Conservation (phyloP, 2,797 vertebrate species). For the Meda fulgida region DNA sequence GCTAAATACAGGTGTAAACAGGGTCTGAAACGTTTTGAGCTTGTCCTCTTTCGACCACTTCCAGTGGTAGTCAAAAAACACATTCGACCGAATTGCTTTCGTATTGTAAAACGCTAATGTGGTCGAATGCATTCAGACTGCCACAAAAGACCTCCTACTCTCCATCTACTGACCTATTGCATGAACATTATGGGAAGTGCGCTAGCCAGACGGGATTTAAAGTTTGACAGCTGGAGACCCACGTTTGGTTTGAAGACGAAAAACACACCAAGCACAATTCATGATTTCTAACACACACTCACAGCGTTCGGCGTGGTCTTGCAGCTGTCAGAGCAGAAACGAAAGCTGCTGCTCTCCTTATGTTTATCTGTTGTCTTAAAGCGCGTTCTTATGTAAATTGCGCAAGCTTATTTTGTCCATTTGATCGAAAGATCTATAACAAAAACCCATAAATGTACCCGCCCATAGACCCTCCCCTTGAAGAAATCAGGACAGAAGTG, state of each 20-base stretch:
- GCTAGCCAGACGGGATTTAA: background rate
- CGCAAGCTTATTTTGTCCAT: background rate
- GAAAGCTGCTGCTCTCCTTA: background rate
- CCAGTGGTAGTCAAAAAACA: background rate
- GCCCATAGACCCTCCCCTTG: too few species aligned
- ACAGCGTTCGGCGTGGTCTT: background rate
- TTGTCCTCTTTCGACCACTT: background rate
- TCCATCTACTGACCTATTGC: background rate
- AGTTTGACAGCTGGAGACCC: too few species aligned
- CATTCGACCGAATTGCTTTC: background rate
- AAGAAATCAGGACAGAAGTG: background rate
- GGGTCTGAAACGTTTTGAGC: background rate
- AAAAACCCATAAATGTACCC: too few species aligned
- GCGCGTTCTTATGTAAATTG: background rate
- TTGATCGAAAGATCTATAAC: background rate
- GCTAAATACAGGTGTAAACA: background rate
- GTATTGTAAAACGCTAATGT: background rate
- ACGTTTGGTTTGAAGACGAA: background rate
- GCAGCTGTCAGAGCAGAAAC: background rate
- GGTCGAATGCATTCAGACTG: background rate
- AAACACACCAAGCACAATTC: background rate
- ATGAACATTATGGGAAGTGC: background rate
- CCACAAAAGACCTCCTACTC: background rate
- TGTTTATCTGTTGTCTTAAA: too few species aligned
- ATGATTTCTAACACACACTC: background rate